Evolutionary conservation across 2,888 invertebrate genomes (phyloP), one percentile per base, ranked within the genome.

Genomic region (Leptogaster cylindrica): DNA sequence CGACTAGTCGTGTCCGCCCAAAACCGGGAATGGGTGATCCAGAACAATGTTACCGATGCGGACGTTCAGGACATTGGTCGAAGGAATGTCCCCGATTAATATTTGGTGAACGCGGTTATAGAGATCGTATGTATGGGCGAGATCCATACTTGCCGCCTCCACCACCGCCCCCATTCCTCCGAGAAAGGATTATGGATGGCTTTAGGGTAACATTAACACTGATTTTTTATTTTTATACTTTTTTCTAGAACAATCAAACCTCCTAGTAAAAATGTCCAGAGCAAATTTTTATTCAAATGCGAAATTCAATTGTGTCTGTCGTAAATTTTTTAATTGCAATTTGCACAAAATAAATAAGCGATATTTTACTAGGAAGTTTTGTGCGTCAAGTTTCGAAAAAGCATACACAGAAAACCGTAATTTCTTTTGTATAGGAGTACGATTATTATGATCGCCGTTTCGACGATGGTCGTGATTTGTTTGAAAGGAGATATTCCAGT

Each of bases 1-100:
- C 95, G 72, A 94, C 94, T 74, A 93, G 93, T 82, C 91, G 93
- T 82, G 95, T 95, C 63, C 87, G 96, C 73, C 95, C 95, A 82
- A 90, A 93, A 80, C 95, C 96, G 77, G 95, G 96, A 76, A 96
- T 96, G 95, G 95, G 95, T 78, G 95, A 95, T 83, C 94, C 95
- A 79, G 95, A 94, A 83, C 94, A 93, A 83, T 96, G 95, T 85
- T 95, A 94, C 85, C 89, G 93, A 81, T 93, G 94, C 85, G 95
- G 95, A 74, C 89, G 93, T 80, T 92, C 93, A 79, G 96, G 95
- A 73, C 95, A 96, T 84, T 95, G 95, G 95, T 95, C 94, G 76
- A 95, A 94, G 87, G 95, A 95, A 84, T 95, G 95, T 84, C 94
- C 93, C 76, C 90, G 89, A 80, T 89, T 90, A 75, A 83, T 89